These are phyloP conservation scores for Pogonophryne albipinna DNA, from an alignment of 2,797 vertebrate genomes.

Conservation along the genomic window DNA sequence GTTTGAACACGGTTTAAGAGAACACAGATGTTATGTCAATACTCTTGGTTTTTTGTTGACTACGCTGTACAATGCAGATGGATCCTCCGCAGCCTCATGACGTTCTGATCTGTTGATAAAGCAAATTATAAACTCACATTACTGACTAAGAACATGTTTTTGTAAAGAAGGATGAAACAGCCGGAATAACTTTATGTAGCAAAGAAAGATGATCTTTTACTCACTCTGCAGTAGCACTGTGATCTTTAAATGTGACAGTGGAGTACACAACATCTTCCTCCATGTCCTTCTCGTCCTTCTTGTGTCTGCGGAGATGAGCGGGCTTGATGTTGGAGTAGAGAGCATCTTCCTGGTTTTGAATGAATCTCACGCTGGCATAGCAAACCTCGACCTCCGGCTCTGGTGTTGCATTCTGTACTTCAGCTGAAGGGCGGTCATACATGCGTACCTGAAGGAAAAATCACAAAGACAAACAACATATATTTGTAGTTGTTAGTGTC, in stretches of 20 bases:
- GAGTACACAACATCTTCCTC: constrained; percentile 19
- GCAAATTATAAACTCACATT: no score
- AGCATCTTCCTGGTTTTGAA: neutral
- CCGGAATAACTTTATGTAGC: no score
- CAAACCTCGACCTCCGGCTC: constrained; percentile 1
- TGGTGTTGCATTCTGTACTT: neutral
- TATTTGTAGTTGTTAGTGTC: no score
- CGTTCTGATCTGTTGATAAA: no score
- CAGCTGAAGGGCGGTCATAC: neutral
- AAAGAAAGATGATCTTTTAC: no score
- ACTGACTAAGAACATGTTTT: no score
- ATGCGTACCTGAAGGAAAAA: neutral
- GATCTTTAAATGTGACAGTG: neutral
- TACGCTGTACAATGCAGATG: no score
- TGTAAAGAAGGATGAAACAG: no score
- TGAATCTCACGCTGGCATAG: constrained; percentile 42
- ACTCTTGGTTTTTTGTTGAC: no score
- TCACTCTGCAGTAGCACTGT: constrained; percentile 1
- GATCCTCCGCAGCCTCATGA: no score
- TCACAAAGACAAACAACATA: neutral
- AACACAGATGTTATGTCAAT: no score
- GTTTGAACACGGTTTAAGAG: no score
- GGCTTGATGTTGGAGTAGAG: constrained; percentile 34
- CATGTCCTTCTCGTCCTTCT: neutral
- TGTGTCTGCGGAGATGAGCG: neutral